Evolutionary conservation across 2,797 vertebrate species (phyloP).

Genomic region (Hypotaenidia philippensis): DNA sequence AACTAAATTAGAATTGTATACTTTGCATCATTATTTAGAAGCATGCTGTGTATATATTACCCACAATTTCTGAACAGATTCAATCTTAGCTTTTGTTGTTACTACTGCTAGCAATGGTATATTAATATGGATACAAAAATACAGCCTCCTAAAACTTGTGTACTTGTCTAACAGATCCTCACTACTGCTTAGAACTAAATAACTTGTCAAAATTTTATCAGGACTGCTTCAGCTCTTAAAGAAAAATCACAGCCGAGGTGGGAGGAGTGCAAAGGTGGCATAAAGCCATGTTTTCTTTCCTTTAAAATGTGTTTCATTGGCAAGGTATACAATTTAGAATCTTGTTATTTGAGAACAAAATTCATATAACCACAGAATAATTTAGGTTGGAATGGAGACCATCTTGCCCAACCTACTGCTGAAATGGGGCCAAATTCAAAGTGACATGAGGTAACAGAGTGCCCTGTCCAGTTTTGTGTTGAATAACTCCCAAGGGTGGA

Average conservation of each 20-base stretch:
- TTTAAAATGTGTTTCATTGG: not conserved
- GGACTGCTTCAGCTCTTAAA: not conserved
- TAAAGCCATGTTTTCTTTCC: not conserved
- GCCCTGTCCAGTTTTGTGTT: not conserved
- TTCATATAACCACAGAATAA: not conserved
- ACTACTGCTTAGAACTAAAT: not conserved
- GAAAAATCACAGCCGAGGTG: not conserved
- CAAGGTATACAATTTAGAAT: not conserved
- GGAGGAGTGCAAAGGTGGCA: not conserved
- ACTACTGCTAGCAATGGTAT: not conserved
- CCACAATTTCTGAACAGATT: not conserved
- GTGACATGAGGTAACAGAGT: not conserved
- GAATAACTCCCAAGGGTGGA: not conserved
- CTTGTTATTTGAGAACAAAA: not conserved
- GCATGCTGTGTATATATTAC: not conserved
- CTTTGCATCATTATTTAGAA: conserved; percentile 16
- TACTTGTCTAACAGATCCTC: not conserved
- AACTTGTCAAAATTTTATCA: not conserved
- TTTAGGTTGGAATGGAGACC: not conserved
- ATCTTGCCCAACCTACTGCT: not conserved
- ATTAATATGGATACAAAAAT: not conserved
- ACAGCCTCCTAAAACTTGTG: not conserved
- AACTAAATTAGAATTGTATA: conserved; percentile 24
- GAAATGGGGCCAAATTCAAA: not conserved
- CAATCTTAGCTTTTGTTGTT: not conserved